Conservation (phyloP, 1,140 invertebrate genomes). For the Gyrodactylus salaris region DNA sequence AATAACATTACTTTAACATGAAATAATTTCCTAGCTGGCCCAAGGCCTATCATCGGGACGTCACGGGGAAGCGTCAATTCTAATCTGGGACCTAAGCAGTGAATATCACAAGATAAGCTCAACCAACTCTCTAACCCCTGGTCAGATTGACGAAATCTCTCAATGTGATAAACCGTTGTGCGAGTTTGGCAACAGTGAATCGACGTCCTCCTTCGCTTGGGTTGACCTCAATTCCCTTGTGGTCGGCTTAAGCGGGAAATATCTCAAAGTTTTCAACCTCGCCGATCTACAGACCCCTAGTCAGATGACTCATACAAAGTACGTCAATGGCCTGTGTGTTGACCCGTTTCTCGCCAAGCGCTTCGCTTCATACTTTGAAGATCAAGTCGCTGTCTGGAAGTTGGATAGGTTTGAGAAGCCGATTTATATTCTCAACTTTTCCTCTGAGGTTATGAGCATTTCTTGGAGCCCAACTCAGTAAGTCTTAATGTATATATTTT, state of each 20-base stretch:
- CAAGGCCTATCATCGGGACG: neutral
- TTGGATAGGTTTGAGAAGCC: neutral
- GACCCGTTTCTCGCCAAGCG: neutral
- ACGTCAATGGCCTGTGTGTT: neutral
- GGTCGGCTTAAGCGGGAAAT: neutral
- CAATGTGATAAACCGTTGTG: neutral
- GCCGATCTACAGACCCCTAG: neutral
- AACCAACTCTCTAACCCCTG: neutral
- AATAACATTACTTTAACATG: too few relatives aligned
- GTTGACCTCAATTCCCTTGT: neutral
- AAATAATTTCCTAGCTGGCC: neutral
- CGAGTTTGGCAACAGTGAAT: neutral
- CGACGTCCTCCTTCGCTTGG: neutral
- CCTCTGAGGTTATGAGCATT: neutral
- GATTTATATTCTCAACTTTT: neutral
- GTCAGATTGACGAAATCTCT: neutral
- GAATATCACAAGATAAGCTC: neutral
- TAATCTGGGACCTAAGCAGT: neutral
- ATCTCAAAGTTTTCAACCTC: neutral
- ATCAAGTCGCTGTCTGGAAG: neutral
- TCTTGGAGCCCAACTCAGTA: neutral
- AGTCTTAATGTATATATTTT: too few relatives aligned
- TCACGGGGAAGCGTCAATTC: neutral
- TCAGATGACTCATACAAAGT: neutral
- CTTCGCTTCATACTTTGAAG: neutral